Conservation (phyloP, 1,140 invertebrate genomes). For the Dinoponera quadriceps region DNA sequence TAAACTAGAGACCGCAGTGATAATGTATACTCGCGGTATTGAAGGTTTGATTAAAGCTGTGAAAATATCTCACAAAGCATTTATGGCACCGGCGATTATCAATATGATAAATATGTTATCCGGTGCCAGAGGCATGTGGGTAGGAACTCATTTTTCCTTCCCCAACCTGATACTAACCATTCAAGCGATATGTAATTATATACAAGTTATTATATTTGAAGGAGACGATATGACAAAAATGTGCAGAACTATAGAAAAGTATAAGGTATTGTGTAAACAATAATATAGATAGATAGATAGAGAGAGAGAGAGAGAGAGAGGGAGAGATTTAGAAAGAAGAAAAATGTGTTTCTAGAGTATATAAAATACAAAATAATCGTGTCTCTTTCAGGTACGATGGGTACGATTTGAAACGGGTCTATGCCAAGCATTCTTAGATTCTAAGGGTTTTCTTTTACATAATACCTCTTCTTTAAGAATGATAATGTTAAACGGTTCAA, state of each 20-base stretch:
- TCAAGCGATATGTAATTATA: neutral
- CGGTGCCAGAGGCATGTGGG: too few relatives aligned
- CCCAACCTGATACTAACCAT: neutral
- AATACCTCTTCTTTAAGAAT: constrained; percentile 16
- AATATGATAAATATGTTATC: too few relatives aligned
- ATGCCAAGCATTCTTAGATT: neutral
- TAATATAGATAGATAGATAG: neutral
- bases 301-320: neutral
- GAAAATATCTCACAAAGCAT: too few relatives aligned
- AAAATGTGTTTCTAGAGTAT: neutral
- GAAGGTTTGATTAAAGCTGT: too few relatives aligned
- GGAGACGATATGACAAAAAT: neutral
- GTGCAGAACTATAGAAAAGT: neutral
- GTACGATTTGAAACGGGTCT: neutral
- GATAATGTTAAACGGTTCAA: neutral
- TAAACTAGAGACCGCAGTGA: too few relatives aligned
- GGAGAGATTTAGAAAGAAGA: neutral
- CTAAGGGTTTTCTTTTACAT: neutral
- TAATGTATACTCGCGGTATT: too few relatives aligned
- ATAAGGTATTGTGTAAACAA: neutral
- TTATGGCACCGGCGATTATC: too few relatives aligned
- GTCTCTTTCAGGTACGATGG: constrained; percentile 16
- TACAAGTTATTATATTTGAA: neutral
- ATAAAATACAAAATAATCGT: neutral
- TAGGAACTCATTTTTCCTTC: too few relatives aligned